A percentile compares a stretch with the other conserved stretches of the same genome.
phyloP scores from a whole-genome alignment of 2,113 vertebrate species.

The Aphyosemion australe region DNA sequence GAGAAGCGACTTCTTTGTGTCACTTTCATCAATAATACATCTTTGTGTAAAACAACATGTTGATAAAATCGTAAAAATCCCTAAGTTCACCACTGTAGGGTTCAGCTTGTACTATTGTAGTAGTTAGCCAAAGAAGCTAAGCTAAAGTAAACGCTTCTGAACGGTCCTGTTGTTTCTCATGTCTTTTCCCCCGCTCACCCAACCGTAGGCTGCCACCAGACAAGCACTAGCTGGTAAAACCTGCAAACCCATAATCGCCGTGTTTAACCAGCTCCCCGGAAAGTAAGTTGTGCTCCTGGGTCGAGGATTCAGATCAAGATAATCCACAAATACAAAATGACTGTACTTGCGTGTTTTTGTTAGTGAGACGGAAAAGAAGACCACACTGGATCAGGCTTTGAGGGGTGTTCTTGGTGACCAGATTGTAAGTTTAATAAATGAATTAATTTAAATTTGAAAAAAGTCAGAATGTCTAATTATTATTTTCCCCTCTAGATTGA shows the following conservation, averaged over 20 bases:
- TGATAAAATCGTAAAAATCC: background rate
- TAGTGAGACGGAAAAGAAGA: conserved; percentile 97
- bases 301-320: background rate
- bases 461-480: accelerated
- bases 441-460: accelerated
- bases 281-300: conserved; percentile 81
- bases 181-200: background rate
- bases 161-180: background rate
- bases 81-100: accelerated
- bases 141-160: conserved; percentile 26
- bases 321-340: too few relatives aligned
- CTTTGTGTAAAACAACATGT: accelerated
- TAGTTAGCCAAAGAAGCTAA: conserved; percentile 37
- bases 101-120: background rate
- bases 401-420: conserved; percentile 91
- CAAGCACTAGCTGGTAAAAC: conserved; percentile 83
- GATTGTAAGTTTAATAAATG: conserved; percentile 82
- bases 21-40: background rate
- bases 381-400: conserved; percentile 93
- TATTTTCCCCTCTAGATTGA: conserved; percentile 79
- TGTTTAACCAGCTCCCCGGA: conserved; percentile 89
- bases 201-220: conserved; percentile 84
- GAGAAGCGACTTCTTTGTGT: background rate
- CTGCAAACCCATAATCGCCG: conserved; percentile 83
- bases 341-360: too few relatives aligned